These are phyloP conservation scores for Phlogophora meticulosa DNA, from an alignment of 2,888 invertebrate genomes.

Conservation along the genomic window DNA sequence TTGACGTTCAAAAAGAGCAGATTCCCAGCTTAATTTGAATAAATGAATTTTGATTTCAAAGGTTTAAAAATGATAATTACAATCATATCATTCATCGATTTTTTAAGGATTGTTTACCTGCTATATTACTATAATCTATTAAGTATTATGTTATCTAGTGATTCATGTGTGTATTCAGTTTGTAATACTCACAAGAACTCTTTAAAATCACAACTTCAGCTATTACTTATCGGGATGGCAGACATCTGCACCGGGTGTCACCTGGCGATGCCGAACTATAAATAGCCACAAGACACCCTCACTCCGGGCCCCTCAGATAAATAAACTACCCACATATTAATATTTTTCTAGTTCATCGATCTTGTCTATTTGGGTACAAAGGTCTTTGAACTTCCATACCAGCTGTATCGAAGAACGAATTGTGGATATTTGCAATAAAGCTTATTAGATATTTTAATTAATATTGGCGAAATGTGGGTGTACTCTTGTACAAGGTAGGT, in stretches of 20 bases:
- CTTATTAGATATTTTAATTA: too few relatives aligned
- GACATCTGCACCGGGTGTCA: conserved; percentile 46
- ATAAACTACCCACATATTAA: conserved; percentile 47
- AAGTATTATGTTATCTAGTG: too few relatives aligned
- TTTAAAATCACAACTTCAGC: not conserved
- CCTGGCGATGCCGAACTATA: conserved; percentile 26
- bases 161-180: too few relatives aligned
- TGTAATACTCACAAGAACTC: not conserved
- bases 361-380: conserved; percentile 32
- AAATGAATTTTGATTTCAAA: too few relatives aligned
- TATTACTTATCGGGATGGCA: conserved; percentile 15
- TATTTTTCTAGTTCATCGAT: conserved; percentile 34
- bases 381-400: conserved; percentile 36
- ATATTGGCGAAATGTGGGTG: too few relatives aligned
- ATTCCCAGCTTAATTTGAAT: too few relatives aligned
- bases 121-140: too few relatives aligned
- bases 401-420: not conserved
- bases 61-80: too few relatives aligned
- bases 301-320: conserved; percentile 37
- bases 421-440: conserved; percentile 2
- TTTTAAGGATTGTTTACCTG: too few relatives aligned
- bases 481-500: too few relatives aligned
- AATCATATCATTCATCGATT: too few relatives aligned
- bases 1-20: too few relatives aligned
- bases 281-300: conserved; percentile 37